Base-by-base conservation (phyloP, 2,888 invertebrate genomes). In the Drosophila tripunctata region DNA sequence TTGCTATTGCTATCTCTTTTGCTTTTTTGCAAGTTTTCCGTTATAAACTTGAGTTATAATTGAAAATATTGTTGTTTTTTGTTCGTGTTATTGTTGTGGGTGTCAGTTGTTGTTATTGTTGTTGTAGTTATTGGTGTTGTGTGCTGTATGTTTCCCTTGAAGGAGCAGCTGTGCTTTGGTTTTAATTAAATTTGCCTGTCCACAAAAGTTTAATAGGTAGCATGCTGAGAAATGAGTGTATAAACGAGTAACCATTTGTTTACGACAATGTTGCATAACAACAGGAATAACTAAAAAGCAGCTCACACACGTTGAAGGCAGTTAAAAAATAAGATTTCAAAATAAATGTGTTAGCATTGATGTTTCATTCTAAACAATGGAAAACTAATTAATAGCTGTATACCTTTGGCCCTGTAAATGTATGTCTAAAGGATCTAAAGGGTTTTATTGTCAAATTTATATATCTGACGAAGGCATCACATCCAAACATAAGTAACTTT, bases 101-200 rank as follows among this genome's bases (percentile, higher is more conserved):
- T 75, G 60, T 55, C 61, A 38, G 65, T 54, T 58, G 54, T 35
- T 69, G 48, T 27, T 55, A 58, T 33, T 54, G 30, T 50, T 48
- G 36, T n/a, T 73, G 51, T 50, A 69, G 58, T 55, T 61, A 54
- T 38, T 68, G 45, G 3, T 21, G 3, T 27, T 27, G 8, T n/a
- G 27, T 27, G 27, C 10, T 63, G 52, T 54, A 57, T 35, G 60
- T 65, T 54, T 35, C 56, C 33, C 45, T 65, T 54, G 41, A 58
- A 56, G 64, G 67, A 85, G 79, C 87, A 81, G 81, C 85, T 84
- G 84, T 81, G 79, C 70, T 78, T 75, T 66, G 81, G 68, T 75
- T 83, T 85, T 85, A 85, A 85, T 85, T 85, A 83, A 85, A 85
- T 85, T 85, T 83, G 72, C 73, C 77, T 85, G 83, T 85, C 81